Evolutionary conservation across 2,888 invertebrate genomes (phyloP), one percentile per base, ranked within the genome.

Genomic region (Mimas tiliae): DNA sequence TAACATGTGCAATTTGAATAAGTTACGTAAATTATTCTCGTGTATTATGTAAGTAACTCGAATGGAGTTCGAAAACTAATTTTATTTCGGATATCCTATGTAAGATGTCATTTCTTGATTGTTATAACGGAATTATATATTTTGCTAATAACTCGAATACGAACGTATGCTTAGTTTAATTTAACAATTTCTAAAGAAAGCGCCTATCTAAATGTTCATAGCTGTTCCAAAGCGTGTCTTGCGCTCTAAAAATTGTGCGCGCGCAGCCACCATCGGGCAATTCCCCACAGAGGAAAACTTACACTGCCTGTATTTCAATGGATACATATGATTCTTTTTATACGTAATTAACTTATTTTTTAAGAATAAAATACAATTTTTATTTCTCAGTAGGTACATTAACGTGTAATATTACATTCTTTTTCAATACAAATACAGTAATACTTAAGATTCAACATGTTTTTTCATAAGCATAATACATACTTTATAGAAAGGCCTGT

Each of bases 221-320:
- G 74, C 73, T 77, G 90, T 85, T 71, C 62, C 70, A 82, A 83
- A 88, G 78, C 80, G 84, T 81, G 90, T 89, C 93, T 90, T 93
- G 93, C 92, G 93, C 93, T 83, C 87, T 92, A 87, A 85, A 87
- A 86, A 73, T 77, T 70, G 74, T 92, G 93, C 93, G 93, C 91
- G 93, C 93, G 93, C 93, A 92, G 52, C 72, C 68, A 65, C 75
- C 77, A 76, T 74, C 74, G 80, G 83, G 74, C 82, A 77, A 78
- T 83, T 83, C 84, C 86, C 82, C 78, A 73, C 74, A 71, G 74
- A 76, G 75, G 71, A 77, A 75, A 68, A 79, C 74, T 81, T 77
- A 70, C 71, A 74, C 76, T 47, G 65, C 67, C 68, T 69, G 67
- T 73, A 74, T 69, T 75, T 74, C 76, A 83, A 79, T 64, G 71